Evolutionary conservation across 2,797 vertebrate species (phyloP).

Genomic region (Gastrophryne carolinensis): DNA sequence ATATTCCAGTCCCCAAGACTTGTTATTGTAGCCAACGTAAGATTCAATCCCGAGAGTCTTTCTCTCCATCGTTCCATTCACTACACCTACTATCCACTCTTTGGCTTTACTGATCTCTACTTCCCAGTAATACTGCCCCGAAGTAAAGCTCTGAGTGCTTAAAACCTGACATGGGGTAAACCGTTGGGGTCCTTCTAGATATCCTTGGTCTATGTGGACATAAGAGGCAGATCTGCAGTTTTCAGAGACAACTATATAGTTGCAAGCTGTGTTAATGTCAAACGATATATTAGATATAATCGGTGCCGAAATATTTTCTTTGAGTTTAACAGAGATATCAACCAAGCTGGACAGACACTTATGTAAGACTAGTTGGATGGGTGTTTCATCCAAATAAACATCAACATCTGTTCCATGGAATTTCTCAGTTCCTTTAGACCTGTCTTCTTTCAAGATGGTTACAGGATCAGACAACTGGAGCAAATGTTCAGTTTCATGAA

Average conservation of each 20-base stretch:
- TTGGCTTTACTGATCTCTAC: neutral
- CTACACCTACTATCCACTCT: constrained; percentile 17
- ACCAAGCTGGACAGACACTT: neutral
- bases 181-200: neutral
- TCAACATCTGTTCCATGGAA: neutral
- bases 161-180: constrained; percentile 6
- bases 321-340: neutral
- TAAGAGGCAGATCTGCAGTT: neutral
- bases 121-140: neutral
- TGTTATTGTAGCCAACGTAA: constrained; percentile 7
- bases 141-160: neutral
- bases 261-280: constrained; percentile 2
- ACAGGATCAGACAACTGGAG: neutral
- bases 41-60: neutral
- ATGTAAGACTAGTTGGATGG: neutral
- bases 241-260: neutral
- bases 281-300: neutral
- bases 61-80: neutral
- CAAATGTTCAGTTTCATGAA: neutral
- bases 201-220: neutral
- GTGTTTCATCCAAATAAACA: neutral
- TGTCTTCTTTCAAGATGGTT: neutral
- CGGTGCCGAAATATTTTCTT: neutral
- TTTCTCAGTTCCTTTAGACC: neutral
- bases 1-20: constrained; percentile 15